Conservation (phyloP, 2,888 invertebrate species). For the Brenthis hecate region DNA sequence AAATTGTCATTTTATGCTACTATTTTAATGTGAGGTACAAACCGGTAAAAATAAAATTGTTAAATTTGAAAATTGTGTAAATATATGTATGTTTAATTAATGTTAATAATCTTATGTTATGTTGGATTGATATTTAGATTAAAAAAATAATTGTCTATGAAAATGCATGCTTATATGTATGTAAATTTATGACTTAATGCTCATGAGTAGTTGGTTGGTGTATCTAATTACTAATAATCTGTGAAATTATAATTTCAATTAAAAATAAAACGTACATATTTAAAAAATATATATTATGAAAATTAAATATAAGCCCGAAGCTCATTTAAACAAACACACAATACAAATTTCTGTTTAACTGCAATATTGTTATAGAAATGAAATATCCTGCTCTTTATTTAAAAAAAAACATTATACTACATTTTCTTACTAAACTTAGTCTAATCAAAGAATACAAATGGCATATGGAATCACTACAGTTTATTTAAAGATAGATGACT, state of each 20-base stretch:
- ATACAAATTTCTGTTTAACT: slow-evolving; percentile 5
- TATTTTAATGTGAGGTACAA: slow-evolving; percentile 8
- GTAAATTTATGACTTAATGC: slow-evolving; percentile 7
- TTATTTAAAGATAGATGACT: too few species aligned
- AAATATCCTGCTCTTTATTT: background rate
- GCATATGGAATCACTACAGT: too few species aligned
- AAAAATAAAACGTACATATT: slow-evolving; percentile 44
- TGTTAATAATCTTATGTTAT: slow-evolving; percentile 38
- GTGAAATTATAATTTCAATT: slow-evolving; percentile 23
- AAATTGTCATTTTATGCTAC: background rate
- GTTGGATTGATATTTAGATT: slow-evolving; percentile 23
- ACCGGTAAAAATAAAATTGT: slow-evolving; percentile 38
- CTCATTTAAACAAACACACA: slow-evolving; percentile 3
- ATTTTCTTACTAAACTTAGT: slow-evolving; percentile 11
- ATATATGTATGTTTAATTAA: slow-evolving; percentile 40
- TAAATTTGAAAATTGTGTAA: slow-evolving; percentile 48
- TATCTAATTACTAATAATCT: slow-evolving; percentile 22
- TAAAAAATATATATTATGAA: slow-evolving; percentile 38
- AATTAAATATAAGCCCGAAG: slow-evolving; percentile 33
- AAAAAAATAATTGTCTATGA: slow-evolving; percentile 13
- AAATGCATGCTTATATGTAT: slow-evolving; percentile 30
- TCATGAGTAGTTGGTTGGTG: slow-evolving; percentile 12
- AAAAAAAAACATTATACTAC: slow-evolving; percentile 14
- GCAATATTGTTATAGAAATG: background rate
- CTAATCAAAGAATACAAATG: slow-evolving; percentile 2